Base-by-base conservation (phyloP, 2,888 invertebrate genomes). In the Nymphalis polychloros region DNA sequence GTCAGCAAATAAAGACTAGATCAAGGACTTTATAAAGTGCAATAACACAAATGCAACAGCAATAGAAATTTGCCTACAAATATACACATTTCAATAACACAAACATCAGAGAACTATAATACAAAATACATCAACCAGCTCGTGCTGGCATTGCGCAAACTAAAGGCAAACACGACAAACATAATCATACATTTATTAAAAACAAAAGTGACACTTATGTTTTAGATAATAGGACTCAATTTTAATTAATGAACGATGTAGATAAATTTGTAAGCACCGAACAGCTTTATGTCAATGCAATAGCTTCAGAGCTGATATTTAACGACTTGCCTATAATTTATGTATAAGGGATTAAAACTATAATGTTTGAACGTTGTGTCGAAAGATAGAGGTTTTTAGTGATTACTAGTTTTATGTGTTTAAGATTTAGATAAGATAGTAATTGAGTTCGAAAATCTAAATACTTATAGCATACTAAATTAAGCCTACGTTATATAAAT, bases 241-340 rank as follows among this genome's bases (percentile, higher is more conserved):
- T 76, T 72, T 67, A 78, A 70, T 59, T 65, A 67, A n/a, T 70
- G 8, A 66, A 72, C 41, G 63, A 60, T 72, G 70, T 63, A 71
- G 63, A 77, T 83, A 82, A 79, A 50, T 61, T 82, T 77, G 84
- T 81, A 77, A 77, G 81, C 79, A 80, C 73, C 81, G 81, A 84
- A 79, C 84, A 84, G 83, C 84, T 86, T 85, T 86, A 81, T 88
- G 87, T 86, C 86, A 87, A 80, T 86, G 87, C 86, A 86, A 88
- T 85, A 82, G 84, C 84, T 83, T 85, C 81, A 80, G 80, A 85
- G 85, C 86, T 89, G 87, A 89, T 89, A 90, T 89, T 90, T 90
- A 89, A 89, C 87, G 86, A 84, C 84, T 82, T 79, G 77, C 77
- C 79, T 77, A 81, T 88, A 86, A 89, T 89, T 88, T 87, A 89